Conservation (phyloP, 37 sponge, comb jelly and placozoan species). For the Aphrocallistes beatrix region DNA sequence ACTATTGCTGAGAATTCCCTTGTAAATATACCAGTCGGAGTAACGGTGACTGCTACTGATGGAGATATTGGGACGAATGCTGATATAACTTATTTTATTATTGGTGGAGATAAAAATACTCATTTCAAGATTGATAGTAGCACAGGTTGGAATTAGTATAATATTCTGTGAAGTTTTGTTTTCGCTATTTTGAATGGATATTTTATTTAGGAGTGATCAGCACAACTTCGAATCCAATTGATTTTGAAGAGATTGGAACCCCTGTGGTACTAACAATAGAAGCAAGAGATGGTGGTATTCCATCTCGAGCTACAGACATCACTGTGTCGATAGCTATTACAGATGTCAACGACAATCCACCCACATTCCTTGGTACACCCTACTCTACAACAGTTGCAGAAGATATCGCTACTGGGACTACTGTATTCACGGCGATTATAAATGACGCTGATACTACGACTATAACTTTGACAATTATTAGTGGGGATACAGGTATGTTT, state of each 20-base stretch:
- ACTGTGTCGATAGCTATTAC: neutral
- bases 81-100: slow-evolving; percentile 25
- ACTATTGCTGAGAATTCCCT: slow-evolving; percentile 35
- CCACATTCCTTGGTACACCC: neutral
- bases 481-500: neutral
- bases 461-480: neutral
- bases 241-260: neutral
- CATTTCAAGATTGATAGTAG: neutral
- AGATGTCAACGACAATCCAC: neutral
- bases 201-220: neutral
- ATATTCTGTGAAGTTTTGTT: too few relatives aligned
- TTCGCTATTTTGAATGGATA: too few relatives aligned
- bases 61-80: slow-evolving; percentile 41
- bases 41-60: slow-evolving; percentile 43
- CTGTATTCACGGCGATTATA: neutral
- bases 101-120: neutral
- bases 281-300: neutral
- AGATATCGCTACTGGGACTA: neutral
- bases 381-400: neutral
- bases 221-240: neutral
- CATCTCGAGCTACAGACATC: neutral
- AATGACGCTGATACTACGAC: neutral
- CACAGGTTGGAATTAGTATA: too few relatives aligned
- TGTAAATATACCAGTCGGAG: slow-evolving; percentile 10
- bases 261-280: neutral